phyloP scores from a whole-genome alignment of 2,113 vertebrate species.

The Motacilla tschutschensis region DNA sequence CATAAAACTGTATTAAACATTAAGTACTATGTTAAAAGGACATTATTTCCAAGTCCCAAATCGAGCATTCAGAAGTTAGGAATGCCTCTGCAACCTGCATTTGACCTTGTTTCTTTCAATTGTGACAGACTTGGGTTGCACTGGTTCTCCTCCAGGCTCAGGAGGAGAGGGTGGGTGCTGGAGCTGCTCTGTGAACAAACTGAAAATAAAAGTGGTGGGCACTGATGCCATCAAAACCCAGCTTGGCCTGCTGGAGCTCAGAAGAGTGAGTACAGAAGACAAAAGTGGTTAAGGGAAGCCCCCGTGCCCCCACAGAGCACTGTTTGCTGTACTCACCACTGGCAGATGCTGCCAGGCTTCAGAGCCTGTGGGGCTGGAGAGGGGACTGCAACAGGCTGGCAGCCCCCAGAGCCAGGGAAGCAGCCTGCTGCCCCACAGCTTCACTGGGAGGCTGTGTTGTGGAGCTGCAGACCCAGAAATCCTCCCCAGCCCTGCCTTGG shows the following conservation, averaged over 20 bases:
- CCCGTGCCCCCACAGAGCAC: fast-evolving
- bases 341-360: not conserved
- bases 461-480: not conserved
- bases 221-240: not conserved
- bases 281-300: not conserved
- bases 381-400: not conserved
- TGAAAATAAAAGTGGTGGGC: not conserved
- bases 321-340: not conserved
- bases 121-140: fast-evolving
- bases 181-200: not conserved
- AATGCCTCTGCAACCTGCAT: not conserved
- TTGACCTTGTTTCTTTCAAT: not conserved
- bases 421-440: fast-evolving
- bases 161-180: not conserved
- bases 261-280: not conserved
- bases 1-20: not conserved
- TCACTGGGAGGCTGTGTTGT: fast-evolving
- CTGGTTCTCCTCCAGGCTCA: fast-evolving
- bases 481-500: not conserved
- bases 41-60: not conserved
- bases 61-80: not conserved
- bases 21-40: not conserved
- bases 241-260: not conserved
- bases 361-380: not conserved
- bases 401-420: not conserved